Conservation (phyloP, 2,113 vertebrate species). For the Oreochromis niloticus region DNA sequence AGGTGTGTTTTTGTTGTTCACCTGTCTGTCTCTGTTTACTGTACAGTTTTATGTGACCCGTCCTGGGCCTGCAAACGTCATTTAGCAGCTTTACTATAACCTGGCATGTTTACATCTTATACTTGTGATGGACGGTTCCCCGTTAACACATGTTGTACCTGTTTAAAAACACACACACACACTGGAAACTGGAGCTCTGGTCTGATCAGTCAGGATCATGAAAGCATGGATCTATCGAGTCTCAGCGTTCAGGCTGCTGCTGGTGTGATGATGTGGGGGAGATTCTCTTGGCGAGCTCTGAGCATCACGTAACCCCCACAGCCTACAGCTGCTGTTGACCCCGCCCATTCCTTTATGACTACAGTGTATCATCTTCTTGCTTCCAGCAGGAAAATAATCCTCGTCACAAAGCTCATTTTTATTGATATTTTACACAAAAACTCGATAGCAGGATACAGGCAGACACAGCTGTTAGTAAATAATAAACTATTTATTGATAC, state of each 20-base stretch:
- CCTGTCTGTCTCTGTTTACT: neutral
- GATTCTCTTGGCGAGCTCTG: neutral
- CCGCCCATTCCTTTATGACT: neutral
- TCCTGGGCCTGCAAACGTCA: neutral
- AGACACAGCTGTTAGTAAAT: neutral
- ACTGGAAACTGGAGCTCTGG: neutral
- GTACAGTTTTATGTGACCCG: neutral
- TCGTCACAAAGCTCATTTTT: neutral
- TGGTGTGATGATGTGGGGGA: neutral
- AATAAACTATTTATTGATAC: accelerated
- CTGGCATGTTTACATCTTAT: neutral
- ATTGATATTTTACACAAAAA: neutral
- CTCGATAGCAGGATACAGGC: neutral
- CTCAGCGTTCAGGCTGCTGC: neutral
- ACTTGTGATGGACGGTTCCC: neutral
- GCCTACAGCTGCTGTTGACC: neutral
- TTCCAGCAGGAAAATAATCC: neutral
- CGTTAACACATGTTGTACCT: neutral
- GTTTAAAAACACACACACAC: neutral
- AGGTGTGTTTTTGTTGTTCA: neutral
- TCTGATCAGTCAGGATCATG: neutral
- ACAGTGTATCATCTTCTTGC: neutral
- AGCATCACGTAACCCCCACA: neutral
- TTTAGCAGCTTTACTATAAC: neutral
- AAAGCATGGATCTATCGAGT: neutral